Conservation (phyloP, 2,113 vertebrate genomes). For the Tylochromis polylepis region DNA sequence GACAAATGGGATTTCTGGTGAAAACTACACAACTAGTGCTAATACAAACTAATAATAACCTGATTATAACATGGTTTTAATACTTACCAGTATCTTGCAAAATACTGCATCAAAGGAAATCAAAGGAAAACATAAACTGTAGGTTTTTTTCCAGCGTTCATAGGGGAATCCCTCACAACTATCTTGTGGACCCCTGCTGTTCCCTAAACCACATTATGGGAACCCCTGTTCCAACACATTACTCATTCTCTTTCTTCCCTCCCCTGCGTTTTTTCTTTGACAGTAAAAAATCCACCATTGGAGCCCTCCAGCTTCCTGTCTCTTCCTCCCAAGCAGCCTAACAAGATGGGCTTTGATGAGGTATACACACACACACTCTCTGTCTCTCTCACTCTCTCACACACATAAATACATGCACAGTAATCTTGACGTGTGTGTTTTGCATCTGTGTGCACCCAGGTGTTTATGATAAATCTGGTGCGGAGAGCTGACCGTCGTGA, state of each 20-base stretch:
- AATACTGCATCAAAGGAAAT: neutral
- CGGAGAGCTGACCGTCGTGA: slow-evolving; percentile 77
- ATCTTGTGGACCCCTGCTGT: neutral
- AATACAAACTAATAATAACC: neutral
- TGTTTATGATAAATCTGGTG: slow-evolving; percentile 84
- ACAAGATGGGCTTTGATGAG: slow-evolving; percentile 89
- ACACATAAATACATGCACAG: neutral
- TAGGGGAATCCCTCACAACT: neutral
- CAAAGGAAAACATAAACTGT: neutral
- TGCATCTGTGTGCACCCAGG: slow-evolving; percentile 39
- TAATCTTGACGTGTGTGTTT: neutral
- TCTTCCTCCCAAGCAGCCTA: slow-evolving; percentile 62
- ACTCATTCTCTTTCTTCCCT: slow-evolving; percentile 41
- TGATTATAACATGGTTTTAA: neutral
- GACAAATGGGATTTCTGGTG: neutral
- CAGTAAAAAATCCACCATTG: slow-evolving; percentile 77
- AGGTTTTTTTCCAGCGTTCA: neutral
- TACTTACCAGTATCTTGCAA: neutral
- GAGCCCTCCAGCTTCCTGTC: slow-evolving; percentile 76
- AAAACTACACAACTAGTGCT: neutral
- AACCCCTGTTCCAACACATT: slow-evolving; percentile 9
- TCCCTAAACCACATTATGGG: neutral
- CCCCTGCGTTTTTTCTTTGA: neutral
- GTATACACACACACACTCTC: slow-evolving; percentile 50
- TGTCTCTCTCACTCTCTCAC: neutral